Evolutionary conservation across 2,888 invertebrate genomes (phyloP).

Genomic region (Macrosiphum euphorbiae): DNA sequence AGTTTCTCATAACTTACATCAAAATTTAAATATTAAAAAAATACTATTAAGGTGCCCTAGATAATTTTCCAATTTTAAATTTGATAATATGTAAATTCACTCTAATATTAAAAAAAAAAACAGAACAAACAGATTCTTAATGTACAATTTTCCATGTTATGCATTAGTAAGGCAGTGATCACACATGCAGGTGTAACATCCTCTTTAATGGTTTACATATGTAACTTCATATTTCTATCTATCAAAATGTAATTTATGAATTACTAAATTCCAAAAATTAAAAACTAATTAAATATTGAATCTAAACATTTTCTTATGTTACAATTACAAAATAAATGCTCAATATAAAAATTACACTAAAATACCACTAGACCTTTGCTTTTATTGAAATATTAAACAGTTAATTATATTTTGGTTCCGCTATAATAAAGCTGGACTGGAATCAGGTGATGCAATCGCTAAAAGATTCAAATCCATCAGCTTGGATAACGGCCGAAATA

Average conservation of each 20-base stretch:
- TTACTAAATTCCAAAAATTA: background rate
- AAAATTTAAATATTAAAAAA: too few species aligned
- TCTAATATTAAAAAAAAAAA: too few species aligned
- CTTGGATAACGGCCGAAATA: constrained; percentile 79
- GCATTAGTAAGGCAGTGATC: too few species aligned
- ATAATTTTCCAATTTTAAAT: too few species aligned
- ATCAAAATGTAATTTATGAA: background rate
- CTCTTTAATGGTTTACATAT: background rate
- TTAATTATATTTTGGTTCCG: constrained; percentile 60
- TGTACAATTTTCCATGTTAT: too few species aligned
- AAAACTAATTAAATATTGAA: background rate
- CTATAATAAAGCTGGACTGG: constrained; percentile 77
- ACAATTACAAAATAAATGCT: background rate
- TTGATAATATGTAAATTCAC: too few species aligned
- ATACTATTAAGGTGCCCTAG: too few species aligned
- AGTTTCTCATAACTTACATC: too few species aligned
- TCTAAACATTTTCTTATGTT: background rate
- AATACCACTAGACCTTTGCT: background rate
- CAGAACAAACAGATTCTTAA: too few species aligned
- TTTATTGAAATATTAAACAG: constrained; percentile 27
- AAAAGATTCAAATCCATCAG: constrained; percentile 85
- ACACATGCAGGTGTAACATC: too few species aligned
- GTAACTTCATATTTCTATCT: background rate
- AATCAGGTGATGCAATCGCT: constrained; percentile 88
- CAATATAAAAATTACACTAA: background rate